A percentile compares a stretch with the other conserved stretches of the same genome.
Evolutionary conservation across 2,113 vertebrate species (phyloP).

Genomic region (Stigmatopora nigra): DNA sequence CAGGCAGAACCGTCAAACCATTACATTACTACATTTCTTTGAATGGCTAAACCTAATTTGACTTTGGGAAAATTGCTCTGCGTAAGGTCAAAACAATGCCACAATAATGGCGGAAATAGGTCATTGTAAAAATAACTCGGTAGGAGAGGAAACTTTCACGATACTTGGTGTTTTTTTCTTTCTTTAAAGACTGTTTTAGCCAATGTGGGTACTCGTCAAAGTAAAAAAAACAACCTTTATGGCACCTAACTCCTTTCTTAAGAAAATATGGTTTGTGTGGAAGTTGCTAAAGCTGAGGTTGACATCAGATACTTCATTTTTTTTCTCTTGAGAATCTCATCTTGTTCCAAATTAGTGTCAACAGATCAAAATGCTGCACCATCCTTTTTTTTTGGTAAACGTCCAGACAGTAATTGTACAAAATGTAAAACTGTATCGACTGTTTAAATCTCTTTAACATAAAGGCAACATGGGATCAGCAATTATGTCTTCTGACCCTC

Average conservation of each 20-base stretch:
- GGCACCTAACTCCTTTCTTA: background rate
- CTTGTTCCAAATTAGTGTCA: background rate
- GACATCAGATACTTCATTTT: background rate
- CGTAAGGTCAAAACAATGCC: constrained; percentile 76
- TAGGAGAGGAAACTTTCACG: constrained; percentile 66
- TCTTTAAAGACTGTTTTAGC: constrained; percentile 72
- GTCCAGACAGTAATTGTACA: too few species aligned
- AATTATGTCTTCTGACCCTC: background rate
- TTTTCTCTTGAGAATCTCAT: background rate
- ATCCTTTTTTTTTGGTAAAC: background rate
- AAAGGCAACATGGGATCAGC: background rate
- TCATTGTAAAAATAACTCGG: constrained; percentile 76
- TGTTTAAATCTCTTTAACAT: too few species aligned
- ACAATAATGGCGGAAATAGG: constrained; percentile 78
- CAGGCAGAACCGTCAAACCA: constrained; percentile 67
- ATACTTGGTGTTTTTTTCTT: constrained; percentile 70
- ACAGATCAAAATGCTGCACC: too few species aligned
- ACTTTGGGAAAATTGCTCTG: constrained; percentile 74
- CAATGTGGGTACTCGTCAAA: constrained; percentile 60
- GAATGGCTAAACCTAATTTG: constrained; percentile 77
- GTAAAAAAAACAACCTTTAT: background rate
- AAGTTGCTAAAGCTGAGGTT: background rate
- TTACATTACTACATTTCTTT: constrained; percentile 69
- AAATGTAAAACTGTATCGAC: too few species aligned
- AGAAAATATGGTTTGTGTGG: background rate